These are phyloP conservation scores for Seriola aureovittata DNA, from an alignment of 2,113 vertebrate genomes.

Conservation along the genomic window DNA sequence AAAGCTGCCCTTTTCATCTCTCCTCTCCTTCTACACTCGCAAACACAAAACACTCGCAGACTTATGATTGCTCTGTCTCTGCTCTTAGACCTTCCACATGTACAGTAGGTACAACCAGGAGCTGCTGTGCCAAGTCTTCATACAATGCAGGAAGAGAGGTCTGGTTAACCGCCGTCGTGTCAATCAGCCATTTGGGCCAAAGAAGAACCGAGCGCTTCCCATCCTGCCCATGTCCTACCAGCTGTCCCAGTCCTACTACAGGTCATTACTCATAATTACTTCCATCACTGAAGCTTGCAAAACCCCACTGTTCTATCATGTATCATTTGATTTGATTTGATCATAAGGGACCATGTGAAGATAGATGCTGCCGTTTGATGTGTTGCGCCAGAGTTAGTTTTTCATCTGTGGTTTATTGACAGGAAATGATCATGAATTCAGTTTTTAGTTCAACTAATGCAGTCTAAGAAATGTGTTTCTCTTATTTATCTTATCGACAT, in stretches of 20 bases:
- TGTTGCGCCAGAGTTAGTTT: too few relatives aligned
- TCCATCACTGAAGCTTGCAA: too few relatives aligned
- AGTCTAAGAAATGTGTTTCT: too few relatives aligned
- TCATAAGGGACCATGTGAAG: too few relatives aligned
- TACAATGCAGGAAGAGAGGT: slow-evolving; percentile 88
- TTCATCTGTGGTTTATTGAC: too few relatives aligned
- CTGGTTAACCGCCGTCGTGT: slow-evolving; percentile 93
- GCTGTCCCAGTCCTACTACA: slow-evolving; percentile 94
- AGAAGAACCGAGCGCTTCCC: slow-evolving; percentile 92
- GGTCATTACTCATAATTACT: slow-evolving; percentile 15
- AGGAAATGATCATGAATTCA: too few relatives aligned
- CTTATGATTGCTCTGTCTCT: not conserved
- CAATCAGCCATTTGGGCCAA: slow-evolving; percentile 85
- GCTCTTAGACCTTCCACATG: slow-evolving; percentile 89
- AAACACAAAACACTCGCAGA: not conserved
- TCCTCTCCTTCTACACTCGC: not conserved
- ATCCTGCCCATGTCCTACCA: slow-evolving; percentile 98
- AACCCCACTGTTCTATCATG: too few relatives aligned
- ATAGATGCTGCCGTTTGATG: too few relatives aligned
- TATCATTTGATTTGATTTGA: not conserved
- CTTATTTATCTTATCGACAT: too few relatives aligned
- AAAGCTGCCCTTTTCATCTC: not conserved
- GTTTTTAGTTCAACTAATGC: too few relatives aligned
- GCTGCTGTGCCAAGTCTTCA: slow-evolving; percentile 89
- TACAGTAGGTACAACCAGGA: slow-evolving; percentile 91